Percentiles rank a stretch among this genome's conserved stretches.
Evolutionary conservation across 2,888 invertebrate genomes (phyloP).

Genomic region (Pandemis corylana): DNA sequence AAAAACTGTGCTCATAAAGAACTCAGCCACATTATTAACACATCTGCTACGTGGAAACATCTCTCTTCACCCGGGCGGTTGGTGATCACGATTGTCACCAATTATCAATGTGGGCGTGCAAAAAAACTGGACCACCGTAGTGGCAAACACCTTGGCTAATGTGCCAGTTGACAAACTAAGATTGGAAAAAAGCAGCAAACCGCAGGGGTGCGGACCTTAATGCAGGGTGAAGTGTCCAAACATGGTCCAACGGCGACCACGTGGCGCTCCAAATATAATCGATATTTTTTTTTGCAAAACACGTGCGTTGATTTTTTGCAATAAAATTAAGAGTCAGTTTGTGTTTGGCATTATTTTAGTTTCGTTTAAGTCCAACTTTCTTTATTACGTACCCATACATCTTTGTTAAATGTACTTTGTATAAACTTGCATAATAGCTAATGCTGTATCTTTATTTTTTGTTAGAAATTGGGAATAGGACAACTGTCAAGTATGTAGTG

Average conservation of each 20-base stretch:
- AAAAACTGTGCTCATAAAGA: constrained; percentile 3
- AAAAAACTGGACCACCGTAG: constrained; percentile 78
- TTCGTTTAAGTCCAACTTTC: not conserved
- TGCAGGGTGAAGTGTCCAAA: constrained; percentile 72
- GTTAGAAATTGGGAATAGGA: too few relatives aligned
- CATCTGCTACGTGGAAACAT: constrained; percentile 78
- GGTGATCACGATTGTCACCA: constrained; percentile 82
- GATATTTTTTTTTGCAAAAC: constrained; percentile 32
- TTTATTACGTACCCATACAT: too few relatives aligned
- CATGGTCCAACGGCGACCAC: constrained; percentile 69
- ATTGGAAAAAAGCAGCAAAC: constrained; percentile 64
- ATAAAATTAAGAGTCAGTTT: not conserved
- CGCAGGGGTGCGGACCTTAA: constrained; percentile 71
- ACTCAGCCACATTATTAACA: constrained; percentile 30
- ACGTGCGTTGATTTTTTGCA: constrained; percentile 33
- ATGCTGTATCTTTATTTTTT: too few relatives aligned
- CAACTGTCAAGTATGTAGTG: too few relatives aligned
- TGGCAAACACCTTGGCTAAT: constrained; percentile 80
- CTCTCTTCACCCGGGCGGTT: constrained; percentile 75
- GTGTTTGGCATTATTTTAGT: not conserved
- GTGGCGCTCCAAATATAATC: constrained; percentile 50
- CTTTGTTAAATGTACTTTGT: too few relatives aligned
- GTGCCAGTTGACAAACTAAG: constrained; percentile 80
- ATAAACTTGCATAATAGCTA: too few relatives aligned
- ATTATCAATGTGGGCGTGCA: constrained; percentile 71